phyloP scores from a whole-genome alignment of 1,140 invertebrate species.

The Neodiprion fabricii region DNA sequence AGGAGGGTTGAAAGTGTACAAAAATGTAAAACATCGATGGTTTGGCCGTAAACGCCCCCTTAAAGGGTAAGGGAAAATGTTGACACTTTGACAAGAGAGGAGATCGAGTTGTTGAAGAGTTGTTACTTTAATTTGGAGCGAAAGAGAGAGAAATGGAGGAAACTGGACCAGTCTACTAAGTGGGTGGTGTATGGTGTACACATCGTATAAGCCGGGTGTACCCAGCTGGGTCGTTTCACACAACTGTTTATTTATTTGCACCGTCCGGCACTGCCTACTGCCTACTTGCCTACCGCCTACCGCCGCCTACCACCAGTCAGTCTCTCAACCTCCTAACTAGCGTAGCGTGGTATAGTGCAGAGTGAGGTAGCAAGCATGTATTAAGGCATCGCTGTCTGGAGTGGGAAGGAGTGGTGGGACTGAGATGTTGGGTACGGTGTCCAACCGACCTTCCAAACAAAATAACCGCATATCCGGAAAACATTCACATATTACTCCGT shows the following conservation, averaged over 20 bases:
- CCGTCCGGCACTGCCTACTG: background rate
- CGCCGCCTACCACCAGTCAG: background rate
- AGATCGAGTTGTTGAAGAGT: too few species aligned
- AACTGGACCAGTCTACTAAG: background rate
- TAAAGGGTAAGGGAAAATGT: too few species aligned
- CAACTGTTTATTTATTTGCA: constrained; percentile 32
- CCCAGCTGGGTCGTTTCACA: constrained; percentile 28
- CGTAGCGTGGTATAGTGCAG: background rate
- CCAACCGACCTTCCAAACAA: constrained; percentile 17
- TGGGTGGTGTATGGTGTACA: background rate
- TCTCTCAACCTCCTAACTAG: background rate
- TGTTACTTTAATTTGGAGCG: too few species aligned
- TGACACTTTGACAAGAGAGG: too few species aligned
- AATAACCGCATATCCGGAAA: constrained; percentile 39
- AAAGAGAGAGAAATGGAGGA: too few species aligned
- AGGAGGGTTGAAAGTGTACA: too few species aligned
- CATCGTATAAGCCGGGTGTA: background rate
- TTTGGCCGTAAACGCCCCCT: too few species aligned
- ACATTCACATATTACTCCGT: constrained; percentile 25
- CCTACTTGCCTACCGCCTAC: too few species aligned
- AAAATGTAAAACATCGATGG: too few species aligned
- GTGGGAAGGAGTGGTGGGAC: too few species aligned
- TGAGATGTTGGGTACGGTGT: background rate
- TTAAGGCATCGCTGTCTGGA: too few species aligned
- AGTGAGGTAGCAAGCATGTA: background rate